Percentiles rank a stretch among this genome's conserved stretches.
Conservation (phyloP, 1,140 invertebrate species). For the Panonychus citri region DNA sequence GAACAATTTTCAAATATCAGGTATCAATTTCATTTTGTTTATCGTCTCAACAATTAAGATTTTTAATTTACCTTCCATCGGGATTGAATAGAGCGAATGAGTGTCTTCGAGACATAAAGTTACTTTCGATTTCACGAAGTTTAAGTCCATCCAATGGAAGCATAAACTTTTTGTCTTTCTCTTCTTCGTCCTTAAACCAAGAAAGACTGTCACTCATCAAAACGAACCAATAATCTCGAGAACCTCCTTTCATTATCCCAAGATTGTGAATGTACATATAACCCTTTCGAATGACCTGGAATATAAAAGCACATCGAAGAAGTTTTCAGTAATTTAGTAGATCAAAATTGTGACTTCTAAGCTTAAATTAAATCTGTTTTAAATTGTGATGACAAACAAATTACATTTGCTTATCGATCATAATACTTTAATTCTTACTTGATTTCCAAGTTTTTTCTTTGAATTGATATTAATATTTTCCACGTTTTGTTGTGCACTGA, state of each 20-base stretch:
- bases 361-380: conserved; percentile 14
- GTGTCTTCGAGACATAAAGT: conserved; percentile 91
- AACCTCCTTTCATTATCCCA: conserved; percentile 91
- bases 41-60: too few species aligned
- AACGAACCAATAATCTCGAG: conserved; percentile 98
- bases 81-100: conserved; percentile 96
- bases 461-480: conserved; percentile 53
- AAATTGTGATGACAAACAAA: not conserved
- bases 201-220: conserved; percentile 94
- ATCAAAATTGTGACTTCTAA: too few species aligned
- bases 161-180: conserved; percentile 99
- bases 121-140: conserved; percentile 82
- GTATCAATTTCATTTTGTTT: too few species aligned
- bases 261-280: conserved; percentile 95
- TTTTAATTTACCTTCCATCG: conserved; percentile 37
- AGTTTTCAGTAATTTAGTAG: too few species aligned
- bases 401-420: not conserved
- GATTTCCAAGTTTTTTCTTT: conserved; percentile 74
- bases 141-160: conserved; percentile 88
- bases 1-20: too few species aligned
- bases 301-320: too few species aligned
- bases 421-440: conserved; percentile 27
- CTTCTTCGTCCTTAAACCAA: conserved; percentile 99
- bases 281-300: conserved; percentile 94
- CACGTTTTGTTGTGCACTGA: conserved; percentile 63